A percentile compares a stretch with the other conserved stretches of the same genome.
Evolutionary conservation across 2,113 vertebrate genomes (phyloP).

Genomic region (Dasyurus viverrinus): DNA sequence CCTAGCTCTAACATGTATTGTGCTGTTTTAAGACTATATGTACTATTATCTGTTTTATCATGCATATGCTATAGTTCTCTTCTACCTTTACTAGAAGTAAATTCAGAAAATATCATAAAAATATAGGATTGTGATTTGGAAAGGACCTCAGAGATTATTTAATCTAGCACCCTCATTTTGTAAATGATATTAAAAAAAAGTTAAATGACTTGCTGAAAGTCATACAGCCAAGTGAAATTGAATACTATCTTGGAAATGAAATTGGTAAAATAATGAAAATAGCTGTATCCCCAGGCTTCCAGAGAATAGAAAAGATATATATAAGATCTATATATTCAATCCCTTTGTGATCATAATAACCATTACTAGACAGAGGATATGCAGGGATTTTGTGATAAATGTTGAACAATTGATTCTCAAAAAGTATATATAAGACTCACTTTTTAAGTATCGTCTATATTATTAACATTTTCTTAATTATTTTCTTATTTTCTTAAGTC

Average conservation of each 20-base stretch:
- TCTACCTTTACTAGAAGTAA: background rate
- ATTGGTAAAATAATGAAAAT: background rate
- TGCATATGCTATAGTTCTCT: background rate
- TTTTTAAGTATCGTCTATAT: background rate
- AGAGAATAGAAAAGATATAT: background rate
- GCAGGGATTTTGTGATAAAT: background rate
- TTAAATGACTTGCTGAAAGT: background rate
- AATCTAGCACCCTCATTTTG: background rate
- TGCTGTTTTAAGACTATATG: background rate
- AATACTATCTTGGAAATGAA: background rate
- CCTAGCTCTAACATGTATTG: background rate
- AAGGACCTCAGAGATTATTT: background rate
- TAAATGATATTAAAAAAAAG: background rate
- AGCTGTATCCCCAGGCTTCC: background rate
- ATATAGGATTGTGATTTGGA: background rate
- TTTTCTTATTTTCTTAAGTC: background rate
- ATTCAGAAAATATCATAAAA: background rate
- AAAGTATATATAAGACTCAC: background rate
- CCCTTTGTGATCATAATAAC: background rate
- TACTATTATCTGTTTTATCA: background rate
- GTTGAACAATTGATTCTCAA: background rate
- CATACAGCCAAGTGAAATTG: background rate
- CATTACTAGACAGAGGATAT: background rate
- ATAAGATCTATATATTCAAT: background rate
- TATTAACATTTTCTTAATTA: background rate